Conservation (phyloP, 2,113 vertebrate genomes). For the Dicrurus megarhynchus region DNA sequence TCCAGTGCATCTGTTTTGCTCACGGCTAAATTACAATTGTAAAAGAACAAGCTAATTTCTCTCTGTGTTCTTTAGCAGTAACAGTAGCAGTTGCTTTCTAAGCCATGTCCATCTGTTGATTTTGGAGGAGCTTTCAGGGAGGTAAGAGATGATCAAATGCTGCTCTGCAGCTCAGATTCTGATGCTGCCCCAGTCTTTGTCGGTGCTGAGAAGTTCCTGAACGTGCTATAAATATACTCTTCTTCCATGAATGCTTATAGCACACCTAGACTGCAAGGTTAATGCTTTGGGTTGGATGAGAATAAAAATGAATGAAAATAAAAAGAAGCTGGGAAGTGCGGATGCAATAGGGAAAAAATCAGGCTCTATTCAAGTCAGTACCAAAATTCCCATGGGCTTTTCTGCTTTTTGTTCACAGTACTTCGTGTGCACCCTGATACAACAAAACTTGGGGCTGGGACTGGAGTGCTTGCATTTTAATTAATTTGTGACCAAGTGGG, state of each 20-base stretch:
- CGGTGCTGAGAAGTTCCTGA: neutral
- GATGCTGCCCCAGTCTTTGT: neutral
- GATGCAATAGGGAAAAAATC: neutral
- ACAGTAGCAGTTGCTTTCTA: neutral
- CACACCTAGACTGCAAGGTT: neutral
- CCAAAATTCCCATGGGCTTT: neutral
- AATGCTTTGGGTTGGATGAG: neutral
- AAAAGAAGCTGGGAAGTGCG: neutral
- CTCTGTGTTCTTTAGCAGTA: accelerated
- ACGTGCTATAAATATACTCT: accelerated
- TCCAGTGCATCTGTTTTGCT: neutral
- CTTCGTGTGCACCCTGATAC: neutral
- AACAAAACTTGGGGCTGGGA: neutral
- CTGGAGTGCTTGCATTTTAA: neutral
- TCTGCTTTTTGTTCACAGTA: neutral
- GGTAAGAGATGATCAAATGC: neutral
- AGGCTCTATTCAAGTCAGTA: neutral
- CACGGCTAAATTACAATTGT: neutral
- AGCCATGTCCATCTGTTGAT: neutral
- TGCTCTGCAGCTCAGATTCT: neutral
- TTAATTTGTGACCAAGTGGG: neutral
- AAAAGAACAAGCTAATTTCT: neutral
- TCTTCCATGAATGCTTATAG: neutral
- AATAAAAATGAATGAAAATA: neutral
- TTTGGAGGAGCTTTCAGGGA: neutral